Conservation (phyloP, 2,888 invertebrate species). For the Cephalotes varians region DNA sequence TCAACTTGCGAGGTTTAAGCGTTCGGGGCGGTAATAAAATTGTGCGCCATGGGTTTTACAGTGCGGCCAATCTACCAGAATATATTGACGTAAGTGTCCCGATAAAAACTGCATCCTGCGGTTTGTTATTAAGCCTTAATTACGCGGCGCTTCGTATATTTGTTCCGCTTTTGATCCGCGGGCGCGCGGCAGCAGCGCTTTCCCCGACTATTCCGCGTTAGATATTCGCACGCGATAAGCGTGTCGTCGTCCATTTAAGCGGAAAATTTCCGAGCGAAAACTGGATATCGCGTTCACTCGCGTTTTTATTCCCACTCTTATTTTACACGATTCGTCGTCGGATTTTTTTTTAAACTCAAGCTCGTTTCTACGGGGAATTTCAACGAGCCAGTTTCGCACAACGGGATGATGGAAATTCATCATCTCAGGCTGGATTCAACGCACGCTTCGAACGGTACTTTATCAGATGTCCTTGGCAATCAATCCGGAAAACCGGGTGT, state of each 20-base stretch:
- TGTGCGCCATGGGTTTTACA: conserved; percentile 17
- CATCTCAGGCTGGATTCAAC: not conserved
- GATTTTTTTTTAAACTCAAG: not conserved
- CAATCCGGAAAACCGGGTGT: conserved; percentile 55
- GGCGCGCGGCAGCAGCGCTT: not conserved
- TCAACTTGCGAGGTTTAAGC: not conserved
- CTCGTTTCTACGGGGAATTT: not conserved
- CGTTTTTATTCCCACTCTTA: not conserved
- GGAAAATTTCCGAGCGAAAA: not conserved
- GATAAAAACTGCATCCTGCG: conserved; percentile 39
- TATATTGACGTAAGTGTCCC: conserved; percentile 15
- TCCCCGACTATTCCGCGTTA: not conserved
- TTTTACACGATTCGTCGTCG: not conserved
- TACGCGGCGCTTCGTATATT: not conserved
- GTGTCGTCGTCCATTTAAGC: not conserved
- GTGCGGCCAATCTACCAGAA: conserved; percentile 10
- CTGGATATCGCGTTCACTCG: not conserved
- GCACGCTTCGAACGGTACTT: conserved; percentile 22
- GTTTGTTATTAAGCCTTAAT: conserved; percentile 36
- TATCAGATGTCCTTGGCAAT: conserved; percentile 55
- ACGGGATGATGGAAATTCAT: not conserved
- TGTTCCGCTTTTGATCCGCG: conserved; percentile 29
- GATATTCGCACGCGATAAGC: conserved; percentile 9
- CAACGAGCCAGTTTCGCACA: not conserved
- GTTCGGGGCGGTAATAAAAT: conserved; percentile 25